phyloP scores from a whole-genome alignment of 2,113 vertebrate genomes.

The Aptenodytes patagonicus region DNA sequence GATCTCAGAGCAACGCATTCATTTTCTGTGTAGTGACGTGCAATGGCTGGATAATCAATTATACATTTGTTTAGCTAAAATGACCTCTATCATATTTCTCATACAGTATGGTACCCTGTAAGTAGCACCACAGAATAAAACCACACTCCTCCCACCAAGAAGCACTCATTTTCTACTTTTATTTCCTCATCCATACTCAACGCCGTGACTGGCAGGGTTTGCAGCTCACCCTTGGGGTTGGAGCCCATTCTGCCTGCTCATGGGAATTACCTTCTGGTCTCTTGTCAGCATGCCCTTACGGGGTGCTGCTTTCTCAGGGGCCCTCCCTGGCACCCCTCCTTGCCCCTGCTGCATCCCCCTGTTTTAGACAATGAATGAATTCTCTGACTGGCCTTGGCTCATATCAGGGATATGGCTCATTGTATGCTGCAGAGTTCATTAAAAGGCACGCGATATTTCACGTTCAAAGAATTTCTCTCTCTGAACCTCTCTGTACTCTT shows the following conservation, averaged over 20 bases:
- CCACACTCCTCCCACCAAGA: background rate
- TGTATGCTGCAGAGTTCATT: background rate
- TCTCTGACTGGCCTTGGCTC: background rate
- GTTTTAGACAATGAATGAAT: background rate
- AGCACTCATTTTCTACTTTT: background rate
- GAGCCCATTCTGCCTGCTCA: background rate
- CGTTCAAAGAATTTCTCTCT: background rate
- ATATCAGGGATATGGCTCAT: background rate
- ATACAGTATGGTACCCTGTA: background rate
- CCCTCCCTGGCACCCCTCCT: background rate
- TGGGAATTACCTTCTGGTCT: background rate
- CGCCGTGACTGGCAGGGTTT: background rate
- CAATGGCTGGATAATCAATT: conserved; percentile 5
- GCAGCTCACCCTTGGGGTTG: background rate
- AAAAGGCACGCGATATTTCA: background rate
- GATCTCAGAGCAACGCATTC: background rate
- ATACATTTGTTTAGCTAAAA: background rate
- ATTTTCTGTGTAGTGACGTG: background rate
- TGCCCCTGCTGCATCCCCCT: accelerated
- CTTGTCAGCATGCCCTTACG: background rate
- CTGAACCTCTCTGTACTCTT: background rate
- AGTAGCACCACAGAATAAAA: background rate
- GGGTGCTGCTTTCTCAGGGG: background rate
- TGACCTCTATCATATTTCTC: background rate
- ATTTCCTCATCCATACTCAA: background rate